A percentile compares a stretch with the other conserved stretches of the same genome.
Evolutionary conservation across 2,888 invertebrate species (phyloP).

Genomic region (Tenthredo notha): DNA sequence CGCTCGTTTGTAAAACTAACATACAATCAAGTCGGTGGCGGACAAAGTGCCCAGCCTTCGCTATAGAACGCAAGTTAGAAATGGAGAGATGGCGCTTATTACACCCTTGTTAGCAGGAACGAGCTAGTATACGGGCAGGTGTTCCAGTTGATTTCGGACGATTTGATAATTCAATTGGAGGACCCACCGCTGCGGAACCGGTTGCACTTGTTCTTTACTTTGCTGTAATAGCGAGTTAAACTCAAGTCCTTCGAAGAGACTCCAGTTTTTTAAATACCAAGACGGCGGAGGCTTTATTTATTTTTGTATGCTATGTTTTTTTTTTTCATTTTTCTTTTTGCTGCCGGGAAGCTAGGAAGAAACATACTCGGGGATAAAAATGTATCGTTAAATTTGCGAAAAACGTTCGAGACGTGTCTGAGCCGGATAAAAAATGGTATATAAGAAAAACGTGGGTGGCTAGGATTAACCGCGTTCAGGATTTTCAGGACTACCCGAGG

Average conservation of each 20-base stretch:
- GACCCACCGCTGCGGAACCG: constrained; percentile 58
- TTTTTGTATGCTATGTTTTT: not conserved
- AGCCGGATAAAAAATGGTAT: constrained; percentile 16
- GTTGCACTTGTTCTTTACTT: constrained; percentile 52
- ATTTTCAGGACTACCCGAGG: constrained; percentile 22
- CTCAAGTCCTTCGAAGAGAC: too few relatives aligned
- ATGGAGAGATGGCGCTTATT: constrained; percentile 72
- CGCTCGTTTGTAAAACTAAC: constrained; percentile 76
- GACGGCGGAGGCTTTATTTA: not conserved
- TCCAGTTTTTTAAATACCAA: not conserved
- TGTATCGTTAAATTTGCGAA: constrained; percentile 32
- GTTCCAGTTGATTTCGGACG: constrained; percentile 77
- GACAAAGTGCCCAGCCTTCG: constrained; percentile 58
- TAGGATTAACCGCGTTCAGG: constrained; percentile 5
- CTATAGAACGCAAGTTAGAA: constrained; percentile 59
- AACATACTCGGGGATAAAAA: not conserved
- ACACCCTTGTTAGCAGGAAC: constrained; percentile 72
- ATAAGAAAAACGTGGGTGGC: constrained; percentile 23
- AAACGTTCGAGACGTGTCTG: constrained; percentile 39
- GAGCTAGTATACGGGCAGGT: constrained; percentile 69
- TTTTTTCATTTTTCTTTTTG: not conserved
- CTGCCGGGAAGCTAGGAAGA: not conserved
- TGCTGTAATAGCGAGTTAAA: constrained; percentile 57
- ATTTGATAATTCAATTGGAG: constrained; percentile 72
- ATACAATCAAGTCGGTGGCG: constrained; percentile 74